phyloP scores from a whole-genome alignment of 2,113 vertebrate genomes.

The Setophaga petechia region DNA sequence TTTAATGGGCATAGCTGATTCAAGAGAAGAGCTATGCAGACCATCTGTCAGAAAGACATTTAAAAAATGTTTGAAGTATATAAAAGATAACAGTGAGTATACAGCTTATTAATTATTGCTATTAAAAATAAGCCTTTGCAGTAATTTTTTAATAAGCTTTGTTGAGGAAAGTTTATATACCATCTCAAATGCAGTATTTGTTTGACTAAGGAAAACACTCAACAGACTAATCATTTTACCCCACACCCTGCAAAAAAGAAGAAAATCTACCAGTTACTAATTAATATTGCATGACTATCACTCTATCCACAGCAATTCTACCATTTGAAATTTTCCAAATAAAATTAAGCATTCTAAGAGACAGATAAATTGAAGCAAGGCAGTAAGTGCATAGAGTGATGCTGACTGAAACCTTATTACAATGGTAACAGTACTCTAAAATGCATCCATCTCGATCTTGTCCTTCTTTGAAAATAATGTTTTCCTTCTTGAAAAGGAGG shows the following conservation, averaged over 20 bases:
- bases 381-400: neutral
- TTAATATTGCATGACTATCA: neutral
- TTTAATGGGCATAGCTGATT: neutral
- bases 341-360: neutral
- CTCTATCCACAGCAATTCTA: neutral
- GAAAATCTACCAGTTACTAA: neutral
- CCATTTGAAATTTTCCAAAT: neutral
- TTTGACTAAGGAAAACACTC: neutral
- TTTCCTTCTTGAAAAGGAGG: neutral
- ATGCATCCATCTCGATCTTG: neutral
- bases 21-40: neutral
- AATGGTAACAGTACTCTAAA: neutral
- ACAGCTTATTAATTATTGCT: neutral
- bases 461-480: neutral
- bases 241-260: neutral
- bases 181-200: neutral
- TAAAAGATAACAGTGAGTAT: neutral
- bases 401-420: neutral
- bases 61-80: neutral
- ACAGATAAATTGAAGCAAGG: neutral
- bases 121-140: neutral
- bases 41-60: neutral
- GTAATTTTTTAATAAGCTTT: neutral
- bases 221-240: neutral
- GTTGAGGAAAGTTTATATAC: neutral